Base-by-base conservation (phyloP, 92 coral and sea anemone species). In the Actinernus sp. region DNA sequence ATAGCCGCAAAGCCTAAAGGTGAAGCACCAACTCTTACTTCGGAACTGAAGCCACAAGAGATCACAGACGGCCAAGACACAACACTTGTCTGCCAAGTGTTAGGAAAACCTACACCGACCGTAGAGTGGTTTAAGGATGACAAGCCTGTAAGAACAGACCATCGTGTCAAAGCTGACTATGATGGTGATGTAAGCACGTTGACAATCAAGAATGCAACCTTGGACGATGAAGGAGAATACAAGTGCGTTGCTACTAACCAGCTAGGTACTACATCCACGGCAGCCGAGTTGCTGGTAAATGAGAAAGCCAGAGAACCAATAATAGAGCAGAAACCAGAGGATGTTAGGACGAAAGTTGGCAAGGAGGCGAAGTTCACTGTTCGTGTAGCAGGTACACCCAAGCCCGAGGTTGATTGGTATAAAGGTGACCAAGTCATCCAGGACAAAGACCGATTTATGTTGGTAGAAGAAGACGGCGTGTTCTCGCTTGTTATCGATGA, bases 401-500 rank as follows among this genome's bases (percentile, higher is more conserved):
- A 64, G 1, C 81, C 84, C 0, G 88, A 89, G 61, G 86, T 87
- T 11, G 97, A 87, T 5, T 94, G 98, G 98, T 71, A 67, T 63
- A 94, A 87, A 66, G 97, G 91, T n/a, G 86, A 80, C 7, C 63
- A 79, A 44, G 72, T 60, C 31, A 65, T 94, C 43, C 92, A 91
- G 50, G 98, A 94, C 44, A 78, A 91, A 63, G 97, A 97, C 26
- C 97, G 98, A 48, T 87, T 71, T 81, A 78, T 87, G 55, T 57
- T 94, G 45, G 75, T 94, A 11, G 97, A 94, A 36, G 92, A 87
- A 31, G 85, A 86, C 29, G 95, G 86, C 49, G 60, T 80, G 68
- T 92, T 91, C 65, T 79, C 97, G 3, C 66, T 94, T 32, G 91
- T 92, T 26, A 87, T 94, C 57, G 98, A 94, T 59, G 97, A 91